Base-by-base conservation (phyloP, 2,797 vertebrate species). In the Hylomyscus alleni region DNA sequence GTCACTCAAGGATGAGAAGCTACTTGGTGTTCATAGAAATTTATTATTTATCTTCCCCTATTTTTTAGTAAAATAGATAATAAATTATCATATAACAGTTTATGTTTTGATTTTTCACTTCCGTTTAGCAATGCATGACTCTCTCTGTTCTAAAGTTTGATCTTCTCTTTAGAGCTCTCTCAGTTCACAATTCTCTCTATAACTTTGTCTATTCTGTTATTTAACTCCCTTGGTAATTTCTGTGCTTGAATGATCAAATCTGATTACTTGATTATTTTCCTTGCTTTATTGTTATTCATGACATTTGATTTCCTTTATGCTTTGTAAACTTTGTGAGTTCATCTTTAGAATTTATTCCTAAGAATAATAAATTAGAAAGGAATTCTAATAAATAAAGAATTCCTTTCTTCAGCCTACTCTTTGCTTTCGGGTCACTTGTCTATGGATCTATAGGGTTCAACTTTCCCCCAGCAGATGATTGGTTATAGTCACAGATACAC, bases 231-330 rank as follows among this genome's bases (percentile, higher is more conserved):
- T 80, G 69, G 12, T 73, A 83, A 89, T 14, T 40, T 10, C 40
- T 80, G 80, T 81, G 58, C 65, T 94, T 91, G 62, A 93, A 78
- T 26, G 29, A 93, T 72, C 87, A 94, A 67, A 72, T 94, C 14
- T 54, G 34, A 94, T 91, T 92, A 5, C 69, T 54, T 40, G 37
- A 1, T 81, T 86, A 69, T 31, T 62, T 87, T 11, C 24, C 24
- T n/a, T 26, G 54, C 60, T 72, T 88, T 89, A 12, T 60, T 77
- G 85, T 81, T 92, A 65, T 54, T 94, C 34, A 22, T 73, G 73
- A 56, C 54, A 85, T 89, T 81, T 60, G n/a, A 86, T 91, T 89
- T 94, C 26, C 44, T 91, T 40, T 14, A 47, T 85, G 65, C 47
- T 85, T 88, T 78, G 10, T 77, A 94, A 93, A 40, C 86, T 78